Base-by-base conservation (phyloP, 2,113 vertebrate genomes). In the Gorsachius goisagi region DNA sequence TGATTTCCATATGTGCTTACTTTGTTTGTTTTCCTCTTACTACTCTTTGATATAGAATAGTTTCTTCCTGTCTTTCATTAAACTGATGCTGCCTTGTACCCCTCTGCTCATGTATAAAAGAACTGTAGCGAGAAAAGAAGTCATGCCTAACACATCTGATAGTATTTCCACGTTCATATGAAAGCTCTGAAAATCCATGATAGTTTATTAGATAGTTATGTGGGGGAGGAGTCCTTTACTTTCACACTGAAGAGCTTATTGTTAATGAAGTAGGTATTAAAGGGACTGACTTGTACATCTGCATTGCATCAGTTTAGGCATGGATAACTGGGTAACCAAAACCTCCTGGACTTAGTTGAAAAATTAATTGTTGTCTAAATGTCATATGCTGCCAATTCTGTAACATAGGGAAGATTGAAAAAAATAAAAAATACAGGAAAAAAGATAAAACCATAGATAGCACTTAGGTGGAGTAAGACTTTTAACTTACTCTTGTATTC, bases 41-140 rank as follows among this genome's bases (percentile, higher is more conserved):
- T 75, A 5, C 62, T 89, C 95, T 97, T 95, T 97, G 95, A 95
- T 95, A 93, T 67, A 76, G 83, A 94, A 92, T 96, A 92, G 73
- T 95, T 97, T 95, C 45, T 93, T 95, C 83, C 96, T 96, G 94
- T 92, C 73, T 97, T 94, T 94, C 90, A 93, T 97, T 97, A 95
- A 95, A 87, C 49, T 90, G 77, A 59, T 90, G 92, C 85, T 91
- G 73, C 35, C 53, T 73, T 72, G 55, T 83, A 59, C 75, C 44
- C 62, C 20, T 0, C 3, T 93, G 49, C 53, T 89, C 22, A 27
- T 84, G 56, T 84, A 44, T 56, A 58, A 90, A 96, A 94, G 79
- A 85, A 66, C 24, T 92, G 56, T 90, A 88, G 64, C 60, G 93
- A 95, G 69, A 81, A 78, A 94, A 94, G 68, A 94, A 93, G 86